Percentiles rank a stretch among this genome's conserved stretches.
These are phyloP conservation scores for Trichomalopsis sarcophagae DNA, from an alignment of 1,140 invertebrate genomes.

Conservation along the genomic window DNA sequence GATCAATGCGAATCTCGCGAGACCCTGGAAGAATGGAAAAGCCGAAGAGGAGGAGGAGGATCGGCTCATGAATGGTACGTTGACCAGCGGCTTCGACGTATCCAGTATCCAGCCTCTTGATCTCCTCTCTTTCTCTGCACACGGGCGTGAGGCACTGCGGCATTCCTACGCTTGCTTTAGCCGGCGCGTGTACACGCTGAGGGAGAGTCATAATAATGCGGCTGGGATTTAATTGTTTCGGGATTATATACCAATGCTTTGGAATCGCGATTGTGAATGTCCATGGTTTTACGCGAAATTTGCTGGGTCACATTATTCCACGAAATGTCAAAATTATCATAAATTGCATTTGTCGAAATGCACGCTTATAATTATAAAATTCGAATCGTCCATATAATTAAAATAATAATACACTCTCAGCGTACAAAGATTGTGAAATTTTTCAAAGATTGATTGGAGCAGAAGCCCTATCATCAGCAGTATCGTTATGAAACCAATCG, in stretches of 20 bases:
- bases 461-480: no score
- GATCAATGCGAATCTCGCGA: neutral
- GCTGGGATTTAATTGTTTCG: neutral
- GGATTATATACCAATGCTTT: neutral
- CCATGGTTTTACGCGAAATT: no score
- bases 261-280: neutral
- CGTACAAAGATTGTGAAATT: no score
- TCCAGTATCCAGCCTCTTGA: conserved; percentile 11
- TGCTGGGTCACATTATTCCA: no score
- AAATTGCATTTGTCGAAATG: no score
- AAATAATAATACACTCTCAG: no score
- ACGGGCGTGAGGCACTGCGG: neutral
- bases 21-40: neutral
- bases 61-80: conserved; percentile 61
- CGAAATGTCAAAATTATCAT: no score
- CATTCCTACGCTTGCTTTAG: conserved; percentile 9
- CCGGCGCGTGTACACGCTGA: no score
- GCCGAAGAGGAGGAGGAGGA: conserved; percentile 44
- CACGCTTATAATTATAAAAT: no score
- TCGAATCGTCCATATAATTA: no score
- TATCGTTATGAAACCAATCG: neutral
- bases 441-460: no score
- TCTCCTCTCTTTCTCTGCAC: neutral
- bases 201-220: no score
- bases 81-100: conserved; percentile 52